Conservation (phyloP, 2,888 invertebrate genomes). For the Tipula helvola region DNA sequence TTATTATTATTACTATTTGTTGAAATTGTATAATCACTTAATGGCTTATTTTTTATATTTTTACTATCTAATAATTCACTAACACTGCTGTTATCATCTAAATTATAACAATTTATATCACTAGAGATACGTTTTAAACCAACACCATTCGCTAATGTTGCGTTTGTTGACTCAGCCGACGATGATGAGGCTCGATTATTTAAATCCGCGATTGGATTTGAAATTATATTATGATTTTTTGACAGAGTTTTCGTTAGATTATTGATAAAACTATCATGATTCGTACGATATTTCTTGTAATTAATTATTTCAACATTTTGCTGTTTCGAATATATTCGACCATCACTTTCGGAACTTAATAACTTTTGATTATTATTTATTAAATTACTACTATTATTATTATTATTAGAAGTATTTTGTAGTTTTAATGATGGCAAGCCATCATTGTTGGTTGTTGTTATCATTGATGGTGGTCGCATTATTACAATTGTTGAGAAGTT, state of each 20-base stretch:
- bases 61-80: not conserved
- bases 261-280: conserved; percentile 4
- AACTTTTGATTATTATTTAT: not conserved
- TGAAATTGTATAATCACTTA: conserved; percentile 8
- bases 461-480: conserved; percentile 8
- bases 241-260: not conserved
- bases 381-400: not conserved
- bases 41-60: not conserved
- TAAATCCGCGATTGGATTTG: not conserved
- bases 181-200: not conserved
- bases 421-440: conserved; percentile 5
- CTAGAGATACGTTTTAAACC: not conserved
- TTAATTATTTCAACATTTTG: conserved; percentile 6
- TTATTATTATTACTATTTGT: not conserved
- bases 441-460: conserved; percentile 6
- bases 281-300: conserved; percentile 5
- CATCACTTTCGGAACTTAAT: conserved; percentile 9
- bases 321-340: not conserved
- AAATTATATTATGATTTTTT: not conserved
- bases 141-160: not conserved
- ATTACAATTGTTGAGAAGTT: not conserved
- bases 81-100: not conserved
- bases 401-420: not conserved
- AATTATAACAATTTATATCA: conserved; percentile 6
- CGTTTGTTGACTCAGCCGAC: not conserved